Percentiles rank a stretch among this genome's conserved stretches.
These are phyloP conservation scores for Agapornis roseicollis DNA, from an alignment of 2,113 vertebrate species.

Conservation along the genomic window DNA sequence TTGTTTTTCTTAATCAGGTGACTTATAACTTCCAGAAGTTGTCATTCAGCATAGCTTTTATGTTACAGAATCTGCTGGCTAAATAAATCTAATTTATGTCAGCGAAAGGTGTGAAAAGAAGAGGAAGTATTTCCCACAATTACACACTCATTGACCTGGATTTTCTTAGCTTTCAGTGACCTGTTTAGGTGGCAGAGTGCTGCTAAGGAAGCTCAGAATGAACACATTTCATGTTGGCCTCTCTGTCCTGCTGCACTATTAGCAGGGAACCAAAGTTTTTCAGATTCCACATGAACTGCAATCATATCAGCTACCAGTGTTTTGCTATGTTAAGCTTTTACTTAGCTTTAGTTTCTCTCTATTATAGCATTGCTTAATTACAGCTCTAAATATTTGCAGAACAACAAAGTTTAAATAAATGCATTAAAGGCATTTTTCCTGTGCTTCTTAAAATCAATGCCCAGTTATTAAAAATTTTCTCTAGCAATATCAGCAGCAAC, in stretches of 20 bases:
- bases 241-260: not conserved
- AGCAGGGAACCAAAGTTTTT: not conserved
- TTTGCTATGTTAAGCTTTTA: not conserved
- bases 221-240: not conserved
- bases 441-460: not conserved
- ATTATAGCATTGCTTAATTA: not conserved
- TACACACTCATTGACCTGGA: not conserved
- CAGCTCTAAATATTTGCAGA: not conserved
- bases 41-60: not conserved
- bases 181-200: not conserved
- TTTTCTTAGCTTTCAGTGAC: not conserved
- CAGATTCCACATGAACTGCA: not conserved
- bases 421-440: accelerated
- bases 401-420: not conserved
- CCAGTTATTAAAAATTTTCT: not conserved
- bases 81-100: not conserved
- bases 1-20: not conserved
- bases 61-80: not conserved
- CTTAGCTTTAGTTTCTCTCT: not conserved
- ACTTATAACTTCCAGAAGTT: not conserved
- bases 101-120: not conserved
- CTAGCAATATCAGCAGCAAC: not conserved
- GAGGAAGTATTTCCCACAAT: not conserved
- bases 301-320: not conserved
- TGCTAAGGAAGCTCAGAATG: not conserved